Base-by-base conservation (phyloP, 2,113 vertebrate species). In the Archilochus colubris region DNA sequence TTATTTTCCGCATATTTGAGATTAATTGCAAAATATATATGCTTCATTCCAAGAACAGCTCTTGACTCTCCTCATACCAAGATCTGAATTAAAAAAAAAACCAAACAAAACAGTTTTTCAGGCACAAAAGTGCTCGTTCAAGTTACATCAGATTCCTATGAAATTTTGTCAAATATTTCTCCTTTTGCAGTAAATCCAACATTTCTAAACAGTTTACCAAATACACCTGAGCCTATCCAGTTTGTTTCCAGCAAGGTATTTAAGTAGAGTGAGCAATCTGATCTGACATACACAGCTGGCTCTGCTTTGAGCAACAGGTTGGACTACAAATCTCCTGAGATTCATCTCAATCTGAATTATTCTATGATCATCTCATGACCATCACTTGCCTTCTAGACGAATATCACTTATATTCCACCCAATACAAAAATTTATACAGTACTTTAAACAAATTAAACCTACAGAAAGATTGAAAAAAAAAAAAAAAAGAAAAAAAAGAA, bases 361-460 rank as follows among this genome's bases (percentile, higher is more conserved):
- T 82, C n/a, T 79, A 43, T 73, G 38, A 83, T 74, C 24, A 19
- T 43, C 13, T 28, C 21, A 43, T 54, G 55, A 31, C 80, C 70
- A 61, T 59, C 25, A 74, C 59, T 62, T 91, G 50, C 33, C 72
- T 91, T 86, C 55, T 84, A 91, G 78, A 91, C 28, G 89, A 92
- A 77, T 85, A 89, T 50, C 40, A 79, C 23, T 78, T 92, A 61
- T 53, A 48, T 15, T 93, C 68, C 55, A 72, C 18, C 48, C 88
- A 48, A 85, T 33, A 44, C 23, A 72, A 54, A 73, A 54, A 25
- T 93, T 91, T 68, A 82, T 66, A n/a, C 11, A 82, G 81, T 40
- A 62, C 53, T 50, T 95, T 75, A 91, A 96, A 94, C 48, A 95
- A 94, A 91, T 88, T 77, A 75, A 93, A 89, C 43, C 15, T 89